A percentile compares a stretch with the other conserved stretches of the same genome.
These are phyloP conservation scores for Timema cristinae DNA, from an alignment of 2,888 invertebrate genomes.

Conservation along the genomic window DNA sequence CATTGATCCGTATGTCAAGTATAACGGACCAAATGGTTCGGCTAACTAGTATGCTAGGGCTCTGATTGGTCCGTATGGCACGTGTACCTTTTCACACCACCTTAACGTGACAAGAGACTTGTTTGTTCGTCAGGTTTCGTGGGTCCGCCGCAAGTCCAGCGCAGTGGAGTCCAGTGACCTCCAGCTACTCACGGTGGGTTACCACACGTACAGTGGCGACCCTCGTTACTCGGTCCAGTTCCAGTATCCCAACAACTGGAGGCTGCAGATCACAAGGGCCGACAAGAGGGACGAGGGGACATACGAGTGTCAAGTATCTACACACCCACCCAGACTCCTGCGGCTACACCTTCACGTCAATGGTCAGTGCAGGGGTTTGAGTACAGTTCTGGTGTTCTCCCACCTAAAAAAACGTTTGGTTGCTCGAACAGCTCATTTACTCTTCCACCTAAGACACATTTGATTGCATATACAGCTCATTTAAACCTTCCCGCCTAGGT, in stretches of 20 bases:
- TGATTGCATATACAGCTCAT: too few species aligned
- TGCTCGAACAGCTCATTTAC: too few species aligned
- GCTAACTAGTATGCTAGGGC: constrained; percentile 24
- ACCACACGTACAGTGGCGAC: constrained; percentile 60
- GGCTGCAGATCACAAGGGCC: constrained; percentile 51
- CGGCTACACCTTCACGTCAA: constrained; percentile 50
- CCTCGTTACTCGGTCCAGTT: constrained; percentile 46
- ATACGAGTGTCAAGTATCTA: constrained; percentile 54
- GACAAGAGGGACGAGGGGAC: constrained; percentile 51
- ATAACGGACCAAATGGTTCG: constrained; percentile 65
- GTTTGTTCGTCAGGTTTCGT: constrained; percentile 56
- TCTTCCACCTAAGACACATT: too few species aligned
- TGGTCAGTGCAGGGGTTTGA: constrained; percentile 41
- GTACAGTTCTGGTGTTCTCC: too few species aligned
- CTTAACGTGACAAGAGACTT: neutral
- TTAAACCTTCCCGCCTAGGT: too few species aligned
- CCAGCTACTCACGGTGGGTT: constrained; percentile 62
- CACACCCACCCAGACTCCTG: constrained; percentile 52
- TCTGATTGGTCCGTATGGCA: neutral
- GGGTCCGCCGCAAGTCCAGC: constrained; percentile 61
- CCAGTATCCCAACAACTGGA: constrained; percentile 56
- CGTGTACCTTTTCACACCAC: neutral
- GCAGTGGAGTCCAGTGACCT: constrained; percentile 52
- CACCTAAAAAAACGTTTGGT: too few species aligned
- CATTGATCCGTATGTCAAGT: too few species aligned